Percentiles rank a stretch among this genome's conserved stretches.
phyloP scores from a whole-genome alignment of 1,140 invertebrate species.

The Bombyx mandarina region DNA sequence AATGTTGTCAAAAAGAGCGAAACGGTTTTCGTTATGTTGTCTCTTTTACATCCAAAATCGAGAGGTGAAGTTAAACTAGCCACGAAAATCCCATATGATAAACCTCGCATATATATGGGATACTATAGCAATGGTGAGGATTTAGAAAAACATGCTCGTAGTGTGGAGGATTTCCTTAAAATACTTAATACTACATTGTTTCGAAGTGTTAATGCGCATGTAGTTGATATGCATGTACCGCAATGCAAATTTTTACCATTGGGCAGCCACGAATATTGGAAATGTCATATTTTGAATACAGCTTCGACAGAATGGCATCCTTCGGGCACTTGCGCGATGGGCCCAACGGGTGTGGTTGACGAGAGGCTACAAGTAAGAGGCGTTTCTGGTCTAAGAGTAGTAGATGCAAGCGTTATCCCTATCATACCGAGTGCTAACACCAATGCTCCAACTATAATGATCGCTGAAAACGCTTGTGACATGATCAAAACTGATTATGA shows the following conservation, averaged over 20 bases:
- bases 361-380: constrained; percentile 63
- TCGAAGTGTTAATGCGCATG: constrained; percentile 57
- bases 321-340: constrained; percentile 75
- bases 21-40: constrained; percentile 86
- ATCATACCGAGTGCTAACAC: constrained; percentile 38
- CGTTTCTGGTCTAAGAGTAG: constrained; percentile 53
- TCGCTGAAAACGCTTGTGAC: constrained; percentile 78
- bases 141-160: constrained; percentile 81
- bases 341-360: constrained; percentile 73
- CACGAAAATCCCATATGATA: constrained; percentile 84
- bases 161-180: constrained; percentile 75
- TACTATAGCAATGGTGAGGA: constrained; percentile 85
- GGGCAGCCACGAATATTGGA: constrained; percentile 78
- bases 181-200: constrained; percentile 72
- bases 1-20: constrained; percentile 74
- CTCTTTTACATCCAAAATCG: constrained; percentile 83
- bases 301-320: constrained; percentile 49
- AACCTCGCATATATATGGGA: constrained; percentile 89
- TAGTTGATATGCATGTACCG: constrained; percentile 46
- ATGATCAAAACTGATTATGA: constrained; percentile 72
- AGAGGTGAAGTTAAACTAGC: constrained; percentile 81
- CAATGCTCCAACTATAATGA: constrained; percentile 70
- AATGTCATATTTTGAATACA: constrained; percentile 51
- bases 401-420: constrained; percentile 53
- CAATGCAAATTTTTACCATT: constrained; percentile 72